Conservation (phyloP, 1,140 invertebrate species). For the Leptinotarsa undecemlineata region DNA sequence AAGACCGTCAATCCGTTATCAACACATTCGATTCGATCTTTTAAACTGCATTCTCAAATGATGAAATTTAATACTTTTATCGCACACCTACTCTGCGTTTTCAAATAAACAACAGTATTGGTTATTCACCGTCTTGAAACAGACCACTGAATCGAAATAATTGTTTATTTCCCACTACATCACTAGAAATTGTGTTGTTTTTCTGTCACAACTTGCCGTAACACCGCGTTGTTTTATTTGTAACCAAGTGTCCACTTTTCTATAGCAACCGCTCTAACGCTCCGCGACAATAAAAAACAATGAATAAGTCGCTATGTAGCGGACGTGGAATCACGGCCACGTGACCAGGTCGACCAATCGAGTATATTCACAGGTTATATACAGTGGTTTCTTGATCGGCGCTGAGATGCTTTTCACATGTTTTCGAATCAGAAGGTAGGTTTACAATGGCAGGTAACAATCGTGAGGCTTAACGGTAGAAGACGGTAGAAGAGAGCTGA, state of each 20-base stretch:
- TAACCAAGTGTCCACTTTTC: conserved; percentile 14
- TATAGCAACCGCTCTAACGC: conserved; percentile 24
- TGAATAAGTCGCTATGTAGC: conserved; percentile 28
- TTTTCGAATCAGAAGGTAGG: conserved; percentile 25
- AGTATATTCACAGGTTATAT: neutral
- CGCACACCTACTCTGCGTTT: conserved; percentile 12
- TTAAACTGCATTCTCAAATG: neutral
- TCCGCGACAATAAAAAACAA: conserved; percentile 30
- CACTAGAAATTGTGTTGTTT: neutral
- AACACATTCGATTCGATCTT: neutral
- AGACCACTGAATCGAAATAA: neutral
- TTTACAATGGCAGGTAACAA: conserved; percentile 23
- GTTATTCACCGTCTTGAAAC: neutral
- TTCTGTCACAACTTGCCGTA: conserved; percentile 4
- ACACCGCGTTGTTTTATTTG: conserved; percentile 20
- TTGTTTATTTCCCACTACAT: neutral
- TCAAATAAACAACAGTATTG: neutral
- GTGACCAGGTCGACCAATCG: conserved; percentile 23
- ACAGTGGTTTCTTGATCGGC: conserved; percentile 17
- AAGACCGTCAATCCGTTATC: neutral
- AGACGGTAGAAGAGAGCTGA: neutral
- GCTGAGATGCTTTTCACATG: conserved; percentile 29
- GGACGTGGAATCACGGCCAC: conserved; percentile 27
- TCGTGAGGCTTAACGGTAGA: conserved; percentile 17
- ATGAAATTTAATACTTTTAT: conserved; percentile 12